Conservation (phyloP, 2,888 invertebrate species). For the Dolichopus griseipennis region DNA sequence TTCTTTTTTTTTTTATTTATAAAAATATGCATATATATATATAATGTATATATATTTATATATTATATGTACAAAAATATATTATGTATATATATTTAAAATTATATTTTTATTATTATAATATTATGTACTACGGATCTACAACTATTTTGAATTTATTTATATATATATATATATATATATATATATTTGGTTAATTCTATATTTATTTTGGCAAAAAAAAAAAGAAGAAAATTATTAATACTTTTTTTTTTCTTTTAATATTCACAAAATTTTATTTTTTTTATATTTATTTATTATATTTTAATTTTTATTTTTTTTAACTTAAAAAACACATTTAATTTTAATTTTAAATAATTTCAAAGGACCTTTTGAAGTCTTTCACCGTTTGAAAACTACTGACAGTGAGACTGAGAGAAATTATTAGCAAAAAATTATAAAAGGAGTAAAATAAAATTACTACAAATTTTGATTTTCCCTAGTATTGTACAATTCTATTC, state of each 20-base stretch:
- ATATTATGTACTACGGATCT: no score
- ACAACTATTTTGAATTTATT: no score
- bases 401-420: neutral
- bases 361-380: neutral
- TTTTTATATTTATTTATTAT: neutral
- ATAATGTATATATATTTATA: no score
- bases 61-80: neutral
- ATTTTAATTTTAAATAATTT: neutral
- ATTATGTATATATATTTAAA: neutral
- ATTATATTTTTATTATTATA: no score
- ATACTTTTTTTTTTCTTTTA: no score
- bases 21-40: no score
- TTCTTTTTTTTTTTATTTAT: no score
- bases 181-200: no score
- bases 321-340: neutral
- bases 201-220: no score
- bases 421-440: neutral
- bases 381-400: slow-evolving; percentile 6
- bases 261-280: neutral
- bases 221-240: no score
- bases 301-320: neutral
- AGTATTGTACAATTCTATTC: no score
- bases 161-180: no score
- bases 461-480: neutral
- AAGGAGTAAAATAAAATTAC: neutral